Evolutionary conservation across 1,140 invertebrate species (phyloP).

Genomic region (Physella acuta): DNA sequence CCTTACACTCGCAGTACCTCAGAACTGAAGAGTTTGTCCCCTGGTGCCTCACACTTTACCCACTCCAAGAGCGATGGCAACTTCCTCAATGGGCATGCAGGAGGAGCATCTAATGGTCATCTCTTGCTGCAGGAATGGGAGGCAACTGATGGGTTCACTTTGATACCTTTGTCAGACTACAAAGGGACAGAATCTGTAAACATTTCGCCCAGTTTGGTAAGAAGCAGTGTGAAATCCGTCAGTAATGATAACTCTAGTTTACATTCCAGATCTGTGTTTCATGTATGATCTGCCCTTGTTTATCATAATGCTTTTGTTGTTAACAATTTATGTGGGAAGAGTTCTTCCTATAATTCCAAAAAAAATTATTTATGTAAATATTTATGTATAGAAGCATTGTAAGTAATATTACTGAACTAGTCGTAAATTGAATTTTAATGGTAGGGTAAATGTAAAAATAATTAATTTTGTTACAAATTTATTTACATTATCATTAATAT

Average conservation of each 20-base stretch:
- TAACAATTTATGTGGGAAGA: no score
- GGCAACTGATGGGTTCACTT: conserved; percentile 13
- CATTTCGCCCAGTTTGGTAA: not conserved
- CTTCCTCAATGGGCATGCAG: conserved; percentile 9
- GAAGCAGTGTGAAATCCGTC: not conserved
- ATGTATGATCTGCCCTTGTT: no score
- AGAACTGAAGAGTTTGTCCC: conserved; percentile 30
- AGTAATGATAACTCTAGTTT: not conserved
- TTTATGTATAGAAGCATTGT: no score
- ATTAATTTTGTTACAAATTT: no score
- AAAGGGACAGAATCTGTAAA: not conserved
- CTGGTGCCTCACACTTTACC: conserved; percentile 25
- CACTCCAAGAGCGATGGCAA: conserved; percentile 41
- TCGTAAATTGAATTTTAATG: no score
- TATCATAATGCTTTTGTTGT: no score
- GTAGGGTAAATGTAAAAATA: no score
- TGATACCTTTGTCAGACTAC: conserved; percentile 23
- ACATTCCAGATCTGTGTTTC: conserved; percentile 23
- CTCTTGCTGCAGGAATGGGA: conserved; percentile 27
- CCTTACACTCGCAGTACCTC: conserved; percentile 48
- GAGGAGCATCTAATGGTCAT: not conserved
- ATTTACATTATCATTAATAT: no score
- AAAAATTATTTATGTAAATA: no score
- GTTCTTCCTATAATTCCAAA: no score
- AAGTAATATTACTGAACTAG: no score